A percentile compares a stretch with the other conserved stretches of the same genome.
Conservation (phyloP, 2,113 vertebrate species). For the Balaeniceps rex region DNA sequence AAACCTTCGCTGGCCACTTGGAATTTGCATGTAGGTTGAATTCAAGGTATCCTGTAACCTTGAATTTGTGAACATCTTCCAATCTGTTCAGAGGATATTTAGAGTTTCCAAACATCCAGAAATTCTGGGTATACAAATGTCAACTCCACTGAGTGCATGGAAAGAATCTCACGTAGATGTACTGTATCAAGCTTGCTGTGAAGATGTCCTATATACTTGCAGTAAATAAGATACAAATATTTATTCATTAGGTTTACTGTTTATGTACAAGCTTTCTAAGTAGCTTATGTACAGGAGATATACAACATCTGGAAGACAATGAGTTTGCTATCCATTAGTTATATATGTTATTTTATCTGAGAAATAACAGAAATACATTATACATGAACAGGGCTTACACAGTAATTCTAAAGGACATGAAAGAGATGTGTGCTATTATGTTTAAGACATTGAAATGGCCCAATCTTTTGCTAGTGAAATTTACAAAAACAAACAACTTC, state of each 20-base stretch:
- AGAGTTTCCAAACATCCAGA: not conserved
- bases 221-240: not conserved
- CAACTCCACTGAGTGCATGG: not conserved
- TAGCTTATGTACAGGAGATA: not conserved
- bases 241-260: not conserved
- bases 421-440: not conserved
- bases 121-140: not conserved
- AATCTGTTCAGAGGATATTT: not conserved
- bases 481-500: not conserved
- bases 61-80: not conserved
- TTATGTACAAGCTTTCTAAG: not conserved
- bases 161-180: not conserved
- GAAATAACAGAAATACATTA: not conserved
- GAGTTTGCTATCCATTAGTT: not conserved
- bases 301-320: not conserved
- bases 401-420: not conserved
- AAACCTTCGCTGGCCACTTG: not conserved
- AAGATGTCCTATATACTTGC: not conserved
- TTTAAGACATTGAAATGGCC: not conserved
- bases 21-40: not conserved
- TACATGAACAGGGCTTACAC: not conserved
- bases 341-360: not conserved
- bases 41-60: not conserved
- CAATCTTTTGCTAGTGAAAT: not conserved
- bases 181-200: not conserved